Evolutionary conservation across 2,113 vertebrate genomes (phyloP), one percentile per base, ranked within the genome.

Genomic region (Muscicapa adusta): DNA sequence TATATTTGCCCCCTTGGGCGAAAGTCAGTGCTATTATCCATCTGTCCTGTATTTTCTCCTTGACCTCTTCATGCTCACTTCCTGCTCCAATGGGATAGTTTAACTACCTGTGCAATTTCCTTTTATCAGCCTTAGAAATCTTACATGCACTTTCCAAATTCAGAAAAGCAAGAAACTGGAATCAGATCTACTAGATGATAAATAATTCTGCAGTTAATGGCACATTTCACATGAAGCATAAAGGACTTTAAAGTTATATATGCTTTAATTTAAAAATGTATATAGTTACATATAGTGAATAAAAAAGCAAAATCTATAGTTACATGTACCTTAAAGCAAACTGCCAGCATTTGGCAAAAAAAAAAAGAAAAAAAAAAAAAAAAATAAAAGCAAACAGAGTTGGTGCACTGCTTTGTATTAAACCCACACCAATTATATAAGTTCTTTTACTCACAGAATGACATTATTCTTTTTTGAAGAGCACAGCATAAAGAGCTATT

Each of bases 91-190:
- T 70, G 74, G 87, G 81, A 76, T 71, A 54, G 48, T 43, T 80
- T 91, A 93, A 88, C 73, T 95, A 94, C 91, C 91, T 95, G 75
- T 40, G 81, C 65, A 81, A 71, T 95, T 77, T 68, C 66, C 77
- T 89, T 95, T 91, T 93, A 78, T 95, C 85, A 88, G 43, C 96
- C 95, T 92, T 94, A 83, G 88, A 96, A 96, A 96, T 96, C 78
- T 90, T 96, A 67, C 42, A 33, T 83, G 82, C 23, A 54, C 47
- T 94, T 96, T 84, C 57, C 34, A 95, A 94, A 92, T 91, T 75
- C 86, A 85, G 74, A 93, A 95, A 88, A 66, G 50, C 22, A 76
- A 93, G 56, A 72, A 74, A 71, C 65, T 34, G 14, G 33, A 80
- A 51, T 85, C 84, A 94, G 85, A 68, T 60, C n/a, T 91, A 74